Base-by-base conservation (phyloP, 2,888 invertebrate species). In the Hartigia nigra region DNA sequence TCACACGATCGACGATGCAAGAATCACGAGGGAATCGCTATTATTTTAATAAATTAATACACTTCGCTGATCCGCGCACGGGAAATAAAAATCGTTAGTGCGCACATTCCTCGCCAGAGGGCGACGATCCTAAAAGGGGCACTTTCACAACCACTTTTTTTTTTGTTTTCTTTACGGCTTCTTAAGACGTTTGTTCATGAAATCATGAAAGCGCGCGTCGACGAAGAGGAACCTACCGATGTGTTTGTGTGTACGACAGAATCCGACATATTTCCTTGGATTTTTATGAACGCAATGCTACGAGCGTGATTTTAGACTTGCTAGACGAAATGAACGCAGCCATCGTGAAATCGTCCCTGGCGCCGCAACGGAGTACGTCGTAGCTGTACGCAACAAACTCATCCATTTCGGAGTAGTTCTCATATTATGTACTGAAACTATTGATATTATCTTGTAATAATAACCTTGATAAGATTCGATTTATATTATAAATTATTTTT, bases 31-130 rank as follows among this genome's bases (percentile, higher is more conserved):
- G 85, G 85, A 87, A 85, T 86, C 86, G 86, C 87, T 86, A 90
- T 89, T 89, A 89, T 90, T 90, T 88, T 87, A 86, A 89, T 88
- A 88, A 89, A 89, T 89, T 87, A 87, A 88, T 89, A 88, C 89
- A 88, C 88, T 90, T 88, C 86, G 87, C 89, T 88, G 86, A 86
- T 88, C 86, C 88, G 87, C 86, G 85, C 82, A 90, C 85, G 86
- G 87, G 87, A 89, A 90, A 91, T 89, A 91, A 91, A 91, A 90
- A 88, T 86, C 78, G 69, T 75, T 84, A 83, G 79, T 89, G 89
- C 76, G 55, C 85, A 77, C 90, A 91, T 91, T 91, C 91, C 90
- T 90, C 91, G 87, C 74, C 82, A 89, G 91, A 77, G 82, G 83
- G 86, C 87, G 84, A 77, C 77, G 32, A 4, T 23, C 70, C 34